Conservation (phyloP, 2,113 vertebrate genomes). For the Oncorhynchus tshawytscha region DNA sequence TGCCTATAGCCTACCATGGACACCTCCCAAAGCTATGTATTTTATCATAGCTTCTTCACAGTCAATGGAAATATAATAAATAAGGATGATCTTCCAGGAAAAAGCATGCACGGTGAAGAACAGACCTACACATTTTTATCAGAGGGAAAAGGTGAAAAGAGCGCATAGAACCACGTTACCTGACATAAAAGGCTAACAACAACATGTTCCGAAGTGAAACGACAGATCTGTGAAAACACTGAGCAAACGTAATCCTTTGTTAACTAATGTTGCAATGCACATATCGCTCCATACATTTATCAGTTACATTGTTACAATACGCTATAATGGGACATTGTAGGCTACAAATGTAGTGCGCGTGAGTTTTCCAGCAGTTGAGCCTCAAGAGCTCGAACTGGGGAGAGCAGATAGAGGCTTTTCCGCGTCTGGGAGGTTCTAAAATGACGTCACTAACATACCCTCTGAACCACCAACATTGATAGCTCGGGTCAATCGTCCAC, state of each 20-base stretch:
- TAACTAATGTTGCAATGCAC: slow-evolving; percentile 5
- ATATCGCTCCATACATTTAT: background rate
- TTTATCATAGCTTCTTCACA: too few species aligned
- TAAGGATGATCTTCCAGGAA: background rate
- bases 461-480: background rate
- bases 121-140: slow-evolving; percentile 17
- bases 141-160: slow-evolving; percentile 26
- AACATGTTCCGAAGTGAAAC: slow-evolving; percentile 61
- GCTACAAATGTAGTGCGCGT: background rate
- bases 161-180: slow-evolving; percentile 63
- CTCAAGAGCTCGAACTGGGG: background rate
- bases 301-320: slow-evolving; percentile 17
- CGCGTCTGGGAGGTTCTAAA: slow-evolving; percentile 59
- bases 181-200: slow-evolving; percentile 53
- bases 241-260: slow-evolving; percentile 36
- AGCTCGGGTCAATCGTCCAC: too few species aligned
- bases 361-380: background rate
- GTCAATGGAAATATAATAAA: background rate
- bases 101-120: background rate
- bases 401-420: slow-evolving; percentile 40
- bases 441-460: slow-evolving; percentile 54
- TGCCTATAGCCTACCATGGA: too few species aligned
- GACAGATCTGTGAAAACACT: slow-evolving; percentile 16
- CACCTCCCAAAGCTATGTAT: too few species aligned
- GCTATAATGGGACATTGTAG: slow-evolving; percentile 12